Conservation (phyloP, 2,888 invertebrate species). For the Pediacus dermestoides region DNA sequence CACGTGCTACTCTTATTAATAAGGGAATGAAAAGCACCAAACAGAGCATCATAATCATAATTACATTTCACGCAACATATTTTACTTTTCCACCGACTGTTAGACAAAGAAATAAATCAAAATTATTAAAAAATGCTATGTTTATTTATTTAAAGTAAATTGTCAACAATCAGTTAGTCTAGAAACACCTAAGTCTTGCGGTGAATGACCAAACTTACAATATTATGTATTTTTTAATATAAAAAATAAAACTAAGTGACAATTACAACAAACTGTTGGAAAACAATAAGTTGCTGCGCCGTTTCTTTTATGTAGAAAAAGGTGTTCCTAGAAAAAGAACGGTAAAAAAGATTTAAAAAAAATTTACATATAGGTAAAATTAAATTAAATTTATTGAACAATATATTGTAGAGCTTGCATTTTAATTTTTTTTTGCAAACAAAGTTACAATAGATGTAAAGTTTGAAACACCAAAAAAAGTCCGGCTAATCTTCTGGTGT, state of each 20-base stretch:
- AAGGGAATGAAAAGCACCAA: too few species aligned
- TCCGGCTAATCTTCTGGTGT: conserved; percentile 29
- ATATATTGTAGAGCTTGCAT: conserved; percentile 35
- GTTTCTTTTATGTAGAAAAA: too few species aligned
- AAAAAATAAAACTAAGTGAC: conserved; percentile 15
- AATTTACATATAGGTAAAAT: conserved; percentile 41
- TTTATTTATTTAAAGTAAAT: conserved; percentile 34
- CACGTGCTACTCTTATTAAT: too few species aligned
- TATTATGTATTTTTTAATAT: conserved; percentile 15
- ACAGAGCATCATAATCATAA: too few species aligned
- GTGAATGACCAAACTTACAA: too few species aligned
- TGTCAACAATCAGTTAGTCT: conserved; percentile 35
- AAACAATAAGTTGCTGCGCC: too few species aligned
- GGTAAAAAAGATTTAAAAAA: conserved; percentile 35
- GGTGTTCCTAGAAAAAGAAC: conserved; percentile 33
- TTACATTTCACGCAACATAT: too few species aligned
- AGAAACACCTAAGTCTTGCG: conserved; percentile 37
- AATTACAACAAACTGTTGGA: conserved; percentile 16
- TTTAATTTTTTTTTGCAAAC: conserved; percentile 40
- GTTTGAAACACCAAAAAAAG: conserved; percentile 33
- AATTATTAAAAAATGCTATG: conserved; percentile 41
- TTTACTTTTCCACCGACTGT: too few species aligned
- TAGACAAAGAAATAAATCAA: too few species aligned
- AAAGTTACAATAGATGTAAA: conserved; percentile 39
- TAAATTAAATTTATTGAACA: conserved; percentile 44